A percentile compares a stretch with the other conserved stretches of the same genome.
Conservation (phyloP, 1,140 invertebrate species). For the Macrobrachium rosenbergii region DNA sequence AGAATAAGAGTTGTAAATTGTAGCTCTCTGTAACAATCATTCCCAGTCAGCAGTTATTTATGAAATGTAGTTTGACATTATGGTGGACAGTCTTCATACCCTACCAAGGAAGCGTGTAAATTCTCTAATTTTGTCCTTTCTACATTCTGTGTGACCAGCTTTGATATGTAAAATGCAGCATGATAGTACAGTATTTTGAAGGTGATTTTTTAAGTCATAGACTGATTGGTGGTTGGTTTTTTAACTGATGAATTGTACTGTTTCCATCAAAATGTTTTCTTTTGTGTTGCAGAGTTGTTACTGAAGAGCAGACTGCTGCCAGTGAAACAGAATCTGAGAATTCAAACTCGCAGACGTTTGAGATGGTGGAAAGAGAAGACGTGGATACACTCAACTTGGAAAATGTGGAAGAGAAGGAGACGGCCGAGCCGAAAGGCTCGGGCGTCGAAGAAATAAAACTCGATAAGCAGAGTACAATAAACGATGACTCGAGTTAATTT, state of each 20-base stretch:
- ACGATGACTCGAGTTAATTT: not conserved
- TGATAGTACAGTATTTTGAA: not conserved
- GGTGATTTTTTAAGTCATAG: not conserved
- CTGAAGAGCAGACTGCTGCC: constrained; percentile 46
- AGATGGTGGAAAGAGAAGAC: constrained; percentile 63
- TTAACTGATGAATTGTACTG: not conserved
- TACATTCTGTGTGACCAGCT: too few relatives aligned
- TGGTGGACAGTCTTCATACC: too few relatives aligned
- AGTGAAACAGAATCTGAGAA: constrained; percentile 63
- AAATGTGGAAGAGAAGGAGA: constrained; percentile 16
- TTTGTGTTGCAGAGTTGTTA: constrained; percentile 34
- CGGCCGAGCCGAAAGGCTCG: constrained; percentile 10
- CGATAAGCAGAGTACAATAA: not conserved
- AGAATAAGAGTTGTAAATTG: too few relatives aligned
- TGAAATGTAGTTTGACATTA: too few relatives aligned
- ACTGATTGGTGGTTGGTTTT: not conserved
- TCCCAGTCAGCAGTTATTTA: too few relatives aligned
- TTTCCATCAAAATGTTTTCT: not conserved
- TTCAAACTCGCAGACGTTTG: constrained; percentile 65
- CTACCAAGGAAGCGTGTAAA: too few relatives aligned
- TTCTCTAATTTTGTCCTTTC: too few relatives aligned
- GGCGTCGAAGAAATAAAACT: constrained; percentile 18
- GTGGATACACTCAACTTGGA: constrained; percentile 33
- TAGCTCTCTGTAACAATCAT: too few relatives aligned
- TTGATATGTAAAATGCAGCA: not conserved